Evolutionary conservation across 2,113 vertebrate genomes (phyloP), one percentile per base, ranked within the genome.

Genomic region (Spermophilus dauricus): DNA sequence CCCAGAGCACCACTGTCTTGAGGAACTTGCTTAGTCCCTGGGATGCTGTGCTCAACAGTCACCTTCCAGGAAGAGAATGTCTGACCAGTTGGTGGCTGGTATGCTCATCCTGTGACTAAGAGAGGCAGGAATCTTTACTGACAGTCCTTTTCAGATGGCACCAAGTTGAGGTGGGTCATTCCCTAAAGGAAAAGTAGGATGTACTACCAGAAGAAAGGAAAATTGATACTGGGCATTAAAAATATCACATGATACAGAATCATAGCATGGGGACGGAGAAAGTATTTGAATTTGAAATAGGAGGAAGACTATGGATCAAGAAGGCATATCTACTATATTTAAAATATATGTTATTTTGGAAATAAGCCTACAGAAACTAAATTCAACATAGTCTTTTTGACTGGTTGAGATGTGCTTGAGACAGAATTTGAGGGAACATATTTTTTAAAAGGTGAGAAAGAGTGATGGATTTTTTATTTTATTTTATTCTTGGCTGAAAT

Each of bases 61-160:
- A 20, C 69, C 39, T 69, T 45, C 81, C 14, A 65, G 70, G 53
- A 45, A 58, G n/a, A 67, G 4, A 3, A 4, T 17, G 5, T 32
- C 39, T 24, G 34, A 3, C 3, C 7, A 63, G 48, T 12, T 37
- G 32, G 53, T 8, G 22, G 51, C 72, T 32, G 4, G 4, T 20
- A 1, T 20, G 37, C 32, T 42, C 20, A 4, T 18, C 26, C n/a
- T 45, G 28, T 28, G 34, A 63, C 70, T 32, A 8, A 22, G 45
- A 22, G 45, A 30, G 45, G 5, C 39, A 9, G 9, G 9, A 13
- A 14, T 24, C 20, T 18, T 69, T 6, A 12, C 0, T 1, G 28
- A 34, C 5, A 2, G 42, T 10, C 24, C 28, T 63, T 30, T 24
- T 4, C 32, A 85, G 95, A 69, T 39, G 3, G 2, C 13, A 10